Percentiles rank a stretch among this genome's conserved stretches.
Evolutionary conservation across 1,140 invertebrate genomes (phyloP).

Genomic region (Tribolium castaneum): DNA sequence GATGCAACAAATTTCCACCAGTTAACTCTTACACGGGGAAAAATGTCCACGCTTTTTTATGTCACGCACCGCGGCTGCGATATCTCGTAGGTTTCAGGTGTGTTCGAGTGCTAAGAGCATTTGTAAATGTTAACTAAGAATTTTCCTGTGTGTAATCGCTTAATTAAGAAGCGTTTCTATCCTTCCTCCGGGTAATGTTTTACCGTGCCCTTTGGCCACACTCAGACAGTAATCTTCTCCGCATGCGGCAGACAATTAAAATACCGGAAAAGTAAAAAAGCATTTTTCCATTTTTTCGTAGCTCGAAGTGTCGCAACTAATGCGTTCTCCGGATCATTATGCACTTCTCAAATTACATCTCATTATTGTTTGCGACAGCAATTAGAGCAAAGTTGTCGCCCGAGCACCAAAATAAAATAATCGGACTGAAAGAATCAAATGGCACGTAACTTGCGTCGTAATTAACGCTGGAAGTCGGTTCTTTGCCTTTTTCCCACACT

Average conservation of each 20-base stretch:
- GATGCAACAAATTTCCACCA: no score
- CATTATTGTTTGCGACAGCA: background rate
- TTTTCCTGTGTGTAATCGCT: slow-evolving; percentile 1
- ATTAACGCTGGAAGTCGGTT: slow-evolving; percentile 17
- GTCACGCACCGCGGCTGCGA: background rate
- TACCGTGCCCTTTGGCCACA: background rate
- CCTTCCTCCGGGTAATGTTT: background rate
- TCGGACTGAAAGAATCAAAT: slow-evolving; percentile 5
- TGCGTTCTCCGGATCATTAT: slow-evolving; percentile 20
- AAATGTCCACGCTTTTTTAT: background rate
- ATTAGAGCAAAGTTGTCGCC: background rate
- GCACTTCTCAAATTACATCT: slow-evolving; percentile 2
- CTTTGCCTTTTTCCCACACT: slow-evolving; percentile 23
- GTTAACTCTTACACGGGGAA: no score
- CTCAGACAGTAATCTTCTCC: background rate
- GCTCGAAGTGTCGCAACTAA: slow-evolving; percentile 2
- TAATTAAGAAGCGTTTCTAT: slow-evolving; percentile 16
- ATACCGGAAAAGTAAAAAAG: background rate
- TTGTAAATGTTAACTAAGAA: slow-evolving; percentile 14
- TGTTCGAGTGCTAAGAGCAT: slow-evolving; percentile 24
- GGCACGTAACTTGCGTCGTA: slow-evolving; percentile 4
- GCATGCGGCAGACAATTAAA: background rate
- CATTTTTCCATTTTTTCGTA: background rate
- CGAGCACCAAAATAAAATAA: slow-evolving; percentile 2
- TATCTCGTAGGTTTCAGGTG: background rate